Evolutionary conservation across 1,140 invertebrate genomes (phyloP).

Genomic region (Drosophila busckii): DNA sequence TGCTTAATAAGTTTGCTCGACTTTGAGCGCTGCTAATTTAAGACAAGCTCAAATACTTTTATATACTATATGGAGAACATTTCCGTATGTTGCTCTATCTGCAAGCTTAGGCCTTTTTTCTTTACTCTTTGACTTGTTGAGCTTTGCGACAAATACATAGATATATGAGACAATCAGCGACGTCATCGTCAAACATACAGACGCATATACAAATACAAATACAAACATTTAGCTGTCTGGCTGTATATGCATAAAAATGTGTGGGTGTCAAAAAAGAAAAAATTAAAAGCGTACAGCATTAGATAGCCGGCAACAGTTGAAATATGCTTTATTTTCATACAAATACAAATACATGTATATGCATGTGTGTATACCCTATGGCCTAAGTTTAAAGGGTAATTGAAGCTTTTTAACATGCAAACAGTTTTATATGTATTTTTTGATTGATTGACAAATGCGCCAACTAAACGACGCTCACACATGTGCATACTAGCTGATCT

Average conservation of each 20-base stretch:
- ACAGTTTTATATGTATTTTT: background rate
- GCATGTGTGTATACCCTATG: too few species aligned
- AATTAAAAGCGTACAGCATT: conserved; percentile 19
- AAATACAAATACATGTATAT: too few species aligned
- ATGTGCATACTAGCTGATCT: too few species aligned
- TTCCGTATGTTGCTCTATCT: conserved; percentile 33
- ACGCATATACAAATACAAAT: too few species aligned
- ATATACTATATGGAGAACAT: conserved; percentile 12
- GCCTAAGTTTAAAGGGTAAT: too few species aligned
- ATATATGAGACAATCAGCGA: conserved; percentile 33
- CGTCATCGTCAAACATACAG: conserved; percentile 11
- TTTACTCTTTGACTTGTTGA: conserved; percentile 34
- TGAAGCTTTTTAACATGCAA: too few species aligned
- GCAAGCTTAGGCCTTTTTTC: conserved; percentile 14
- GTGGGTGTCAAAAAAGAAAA: conserved; percentile 14
- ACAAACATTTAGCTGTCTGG: conserved; percentile 16
- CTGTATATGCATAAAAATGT: conserved; percentile 7
- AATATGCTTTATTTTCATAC: conserved; percentile 52
- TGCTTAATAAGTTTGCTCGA: conserved; percentile 26
- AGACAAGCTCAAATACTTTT: conserved; percentile 38
- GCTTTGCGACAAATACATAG: conserved; percentile 24
- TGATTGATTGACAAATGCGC: too few species aligned
- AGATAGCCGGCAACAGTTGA: conserved; percentile 62
- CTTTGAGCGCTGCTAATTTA: conserved; percentile 49
- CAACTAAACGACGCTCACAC: too few species aligned